Evolutionary conservation across 2,113 vertebrate genomes (phyloP), one percentile per base, ranked within the genome.

Genomic region (Anser cygnoides): DNA sequence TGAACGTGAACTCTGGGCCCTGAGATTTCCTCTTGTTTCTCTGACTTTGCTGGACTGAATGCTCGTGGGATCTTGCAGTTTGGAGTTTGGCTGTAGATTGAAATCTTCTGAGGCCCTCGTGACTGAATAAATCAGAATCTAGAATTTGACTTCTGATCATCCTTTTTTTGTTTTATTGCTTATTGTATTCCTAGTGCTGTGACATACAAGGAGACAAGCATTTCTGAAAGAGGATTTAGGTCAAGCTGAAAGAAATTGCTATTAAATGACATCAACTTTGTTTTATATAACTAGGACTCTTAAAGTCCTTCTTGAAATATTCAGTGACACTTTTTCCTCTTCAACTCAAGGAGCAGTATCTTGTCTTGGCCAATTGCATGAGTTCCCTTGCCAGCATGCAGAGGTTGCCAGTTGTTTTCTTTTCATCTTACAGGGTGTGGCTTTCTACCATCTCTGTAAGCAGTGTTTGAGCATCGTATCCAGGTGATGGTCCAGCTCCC

Each of bases 261-360:
- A 15, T 90, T 95, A 92, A 95, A 89, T 90, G 43, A 67, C 58
- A 90, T 80, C 68, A 78, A 63, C 93, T 93, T 83, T 94, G 39
- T 63, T 95, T 84, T 74, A 37, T 58, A 2, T 77, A 81, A 76
- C 61, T 77, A 20, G 52, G 39, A 46, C 66, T 81, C 20, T 66
- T 50, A 8, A 93, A 90, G 59, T 82, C 68, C 50, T 90, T 68
- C 58, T 93, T 93, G 75, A 96, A 96, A 95, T 96, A 90, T 91
- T 89, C 91, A 93, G 85, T 81, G 84, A 39, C 49, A 22, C 52
- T 35, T 88, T 58, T 90, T 87, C 81, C 74, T 25, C 67, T 81
- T 76, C 61, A 71, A 78, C 75, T 90, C 61, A 31, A 50, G 77
- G 72, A 84, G 72, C 37, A 75, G 35, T 90, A 25, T 92, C 75